Percentiles rank a stretch among this genome's conserved stretches.
These are phyloP conservation scores for Saccostrea glomerata DNA, from an alignment of 1,140 invertebrate genomes.

Conservation along the genomic window DNA sequence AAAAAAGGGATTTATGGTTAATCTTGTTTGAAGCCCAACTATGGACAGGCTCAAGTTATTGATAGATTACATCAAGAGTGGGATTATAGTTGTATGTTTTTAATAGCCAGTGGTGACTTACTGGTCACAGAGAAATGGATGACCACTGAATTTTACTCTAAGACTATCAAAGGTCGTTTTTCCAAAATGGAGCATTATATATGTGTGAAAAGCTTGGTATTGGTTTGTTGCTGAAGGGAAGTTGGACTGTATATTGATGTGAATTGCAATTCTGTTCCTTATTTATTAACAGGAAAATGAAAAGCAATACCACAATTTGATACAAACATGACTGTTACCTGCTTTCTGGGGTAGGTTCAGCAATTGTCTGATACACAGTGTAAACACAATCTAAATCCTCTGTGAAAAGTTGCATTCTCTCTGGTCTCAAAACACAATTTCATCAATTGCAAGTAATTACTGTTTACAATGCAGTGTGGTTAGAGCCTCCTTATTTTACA, in stretches of 20 bases:
- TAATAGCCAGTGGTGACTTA: not conserved
- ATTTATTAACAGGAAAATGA: slow-evolving; percentile 83
- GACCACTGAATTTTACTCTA: not conserved
- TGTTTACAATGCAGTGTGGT: slow-evolving; percentile 4
- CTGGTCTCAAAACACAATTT: not conserved
- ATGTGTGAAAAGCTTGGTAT: not conserved
- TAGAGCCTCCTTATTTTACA: not conserved
- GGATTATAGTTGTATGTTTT: not conserved
- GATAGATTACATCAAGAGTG: not conserved
- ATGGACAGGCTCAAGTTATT: not conserved
- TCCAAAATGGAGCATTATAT: not conserved
- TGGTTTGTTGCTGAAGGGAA: not conserved
- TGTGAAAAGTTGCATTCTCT: not conserved
- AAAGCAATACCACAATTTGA: slow-evolving; percentile 82
- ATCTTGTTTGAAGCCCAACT: slow-evolving; percentile 19
- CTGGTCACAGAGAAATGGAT: not conserved
- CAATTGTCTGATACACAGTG: not conserved
- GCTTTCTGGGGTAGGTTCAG: not conserved
- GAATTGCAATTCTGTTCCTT: slow-evolving; percentile 46
- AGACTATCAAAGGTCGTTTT: not conserved
- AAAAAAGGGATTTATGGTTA: not conserved
- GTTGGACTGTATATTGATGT: not conserved
- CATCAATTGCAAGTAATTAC: slow-evolving; percentile 27
- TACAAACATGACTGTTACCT: slow-evolving; percentile 12
- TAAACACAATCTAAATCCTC: slow-evolving; percentile 2